Conservation (phyloP, 2,797 vertebrate genomes). For the Hirundo rustica region DNA sequence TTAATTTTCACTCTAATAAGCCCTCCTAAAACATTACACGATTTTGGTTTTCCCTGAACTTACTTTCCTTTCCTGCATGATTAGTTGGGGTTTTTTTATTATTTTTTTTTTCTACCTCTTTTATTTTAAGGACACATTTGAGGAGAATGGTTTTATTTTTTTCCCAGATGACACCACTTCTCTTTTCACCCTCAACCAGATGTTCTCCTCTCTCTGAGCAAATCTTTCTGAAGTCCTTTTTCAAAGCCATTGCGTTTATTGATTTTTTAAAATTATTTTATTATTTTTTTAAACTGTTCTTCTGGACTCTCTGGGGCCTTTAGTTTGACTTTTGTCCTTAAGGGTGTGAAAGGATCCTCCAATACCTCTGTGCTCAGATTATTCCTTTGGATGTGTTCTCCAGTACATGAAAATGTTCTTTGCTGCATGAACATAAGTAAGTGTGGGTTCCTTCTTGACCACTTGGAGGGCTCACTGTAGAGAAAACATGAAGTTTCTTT, state of each 20-base stretch:
- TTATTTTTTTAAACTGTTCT: neutral
- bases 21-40: constrained; percentile 78
- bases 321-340: neutral
- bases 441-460: neutral
- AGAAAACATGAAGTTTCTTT: constrained; percentile 6
- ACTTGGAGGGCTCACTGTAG: neutral
- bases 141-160: constrained; percentile 65
- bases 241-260: constrained; percentile 73
- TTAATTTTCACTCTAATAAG: constrained; percentile 80
- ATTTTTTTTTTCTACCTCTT: neutral
- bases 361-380: neutral
- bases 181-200: constrained; percentile 76
- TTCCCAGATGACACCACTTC: constrained; percentile 75
- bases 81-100: neutral
- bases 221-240: constrained; percentile 76
- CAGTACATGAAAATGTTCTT: neutral
- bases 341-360: neutral
- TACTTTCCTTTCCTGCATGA: constrained; percentile 32
- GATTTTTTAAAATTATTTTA: neutral
- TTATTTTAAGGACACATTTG: constrained; percentile 68
- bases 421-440: neutral
- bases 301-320: neutral
- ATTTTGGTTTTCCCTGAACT: constrained; percentile 53
- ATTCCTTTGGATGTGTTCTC: neutral
- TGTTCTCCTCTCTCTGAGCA: constrained; percentile 71